Conservation (phyloP, 2,113 vertebrate genomes). For the Sorex araneus region DNA sequence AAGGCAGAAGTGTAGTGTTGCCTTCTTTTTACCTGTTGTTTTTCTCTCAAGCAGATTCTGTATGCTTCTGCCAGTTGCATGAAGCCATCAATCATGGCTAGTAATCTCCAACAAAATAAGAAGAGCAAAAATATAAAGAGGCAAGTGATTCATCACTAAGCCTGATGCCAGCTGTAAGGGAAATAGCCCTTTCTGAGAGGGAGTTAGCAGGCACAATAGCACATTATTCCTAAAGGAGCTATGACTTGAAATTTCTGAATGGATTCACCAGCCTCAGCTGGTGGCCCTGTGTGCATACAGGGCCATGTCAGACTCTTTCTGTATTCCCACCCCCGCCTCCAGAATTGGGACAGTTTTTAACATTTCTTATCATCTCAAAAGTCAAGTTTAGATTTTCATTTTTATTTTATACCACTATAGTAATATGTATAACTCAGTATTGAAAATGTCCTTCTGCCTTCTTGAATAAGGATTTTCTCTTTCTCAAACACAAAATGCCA, state of each 20-base stretch:
- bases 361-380: constrained; percentile 26
- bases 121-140: constrained; percentile 79
- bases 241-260: constrained; percentile 86
- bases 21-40: constrained; percentile 77
- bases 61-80: constrained; percentile 66
- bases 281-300: constrained; percentile 76
- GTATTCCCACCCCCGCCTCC: background rate
- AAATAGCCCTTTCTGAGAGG: constrained; percentile 81
- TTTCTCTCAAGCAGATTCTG: constrained; percentile 67
- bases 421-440: background rate
- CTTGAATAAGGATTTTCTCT: background rate
- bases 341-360: constrained; percentile 10
- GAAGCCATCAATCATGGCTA: constrained; percentile 80
- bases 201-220: constrained; percentile 83
- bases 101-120: constrained; percentile 79
- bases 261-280: constrained; percentile 81
- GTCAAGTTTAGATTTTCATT: constrained; percentile 40
- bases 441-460: background rate
- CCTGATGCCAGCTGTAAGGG: constrained; percentile 83
- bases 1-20: constrained; percentile 58
- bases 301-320: constrained; percentile 61
- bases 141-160: constrained; percentile 84
- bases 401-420: constrained; percentile 45
- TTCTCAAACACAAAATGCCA: background rate
- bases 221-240: constrained; percentile 83